phyloP scores from a whole-genome alignment of 2,888 invertebrate species.

The Metacarcinus magister region DNA sequence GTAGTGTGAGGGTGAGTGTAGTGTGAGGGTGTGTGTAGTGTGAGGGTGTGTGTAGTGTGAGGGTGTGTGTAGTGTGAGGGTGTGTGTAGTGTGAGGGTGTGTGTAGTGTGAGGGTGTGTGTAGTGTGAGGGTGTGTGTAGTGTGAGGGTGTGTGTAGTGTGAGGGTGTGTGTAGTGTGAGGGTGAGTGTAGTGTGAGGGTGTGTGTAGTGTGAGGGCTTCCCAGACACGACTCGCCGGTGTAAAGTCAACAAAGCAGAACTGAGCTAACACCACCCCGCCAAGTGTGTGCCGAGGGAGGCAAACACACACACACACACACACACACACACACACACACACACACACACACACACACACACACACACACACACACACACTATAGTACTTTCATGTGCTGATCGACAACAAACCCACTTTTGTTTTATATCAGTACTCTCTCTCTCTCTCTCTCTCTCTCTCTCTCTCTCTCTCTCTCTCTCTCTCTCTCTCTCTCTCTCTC shows the following conservation, averaged over 20 bases:
- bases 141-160: not conserved
- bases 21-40: too few species aligned
- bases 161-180: not conserved
- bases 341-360: slow-evolving; percentile 20
- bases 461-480: slow-evolving; percentile 2
- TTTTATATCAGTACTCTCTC: not conserved
- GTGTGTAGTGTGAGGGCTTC: not conserved
- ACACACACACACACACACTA: slow-evolving; percentile 30
- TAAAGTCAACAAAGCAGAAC: not conserved
- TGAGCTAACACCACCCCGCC: not conserved
- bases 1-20: too few species aligned
- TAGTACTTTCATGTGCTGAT: not conserved
- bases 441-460: not conserved
- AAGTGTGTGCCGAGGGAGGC: slow-evolving; percentile 9
- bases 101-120: too few species aligned
- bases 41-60: too few species aligned
- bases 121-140: not conserved
- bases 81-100: not conserved
- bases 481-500: slow-evolving; percentile 9
- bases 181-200: not conserved
- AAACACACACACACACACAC: not conserved
- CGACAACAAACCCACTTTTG: not conserved
- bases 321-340: not conserved
- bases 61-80: too few species aligned
- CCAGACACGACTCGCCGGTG: slow-evolving; percentile 19